Percentiles rank a stretch among this genome's conserved stretches.
phyloP scores from a whole-genome alignment of 1,140 invertebrate genomes.

The Agrypnia vestita region DNA sequence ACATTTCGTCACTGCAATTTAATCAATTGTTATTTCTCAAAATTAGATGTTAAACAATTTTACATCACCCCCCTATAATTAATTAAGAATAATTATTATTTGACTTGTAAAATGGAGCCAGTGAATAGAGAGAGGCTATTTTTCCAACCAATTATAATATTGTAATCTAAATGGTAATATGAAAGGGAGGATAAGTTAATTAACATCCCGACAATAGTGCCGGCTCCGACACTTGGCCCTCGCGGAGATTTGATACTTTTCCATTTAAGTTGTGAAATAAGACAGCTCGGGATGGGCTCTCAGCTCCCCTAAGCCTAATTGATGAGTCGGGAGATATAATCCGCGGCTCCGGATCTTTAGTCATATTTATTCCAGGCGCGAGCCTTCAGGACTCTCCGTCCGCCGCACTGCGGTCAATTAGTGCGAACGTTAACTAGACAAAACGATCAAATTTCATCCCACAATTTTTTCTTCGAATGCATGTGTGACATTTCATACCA shows the following conservation, averaged over 20 bases:
- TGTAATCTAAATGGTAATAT: constrained; percentile 22
- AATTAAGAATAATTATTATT: too few species aligned
- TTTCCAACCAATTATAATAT: constrained; percentile 17
- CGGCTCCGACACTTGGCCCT: neutral
- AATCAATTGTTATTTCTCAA: too few species aligned
- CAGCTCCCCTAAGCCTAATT: constrained; percentile 11
- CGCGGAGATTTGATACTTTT: constrained; percentile 6
- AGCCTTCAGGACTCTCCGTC: neutral
- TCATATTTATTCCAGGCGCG: constrained; percentile 9
- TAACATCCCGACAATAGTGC: constrained; percentile 7
- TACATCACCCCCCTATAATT: too few species aligned
- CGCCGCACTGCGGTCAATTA: too few species aligned
- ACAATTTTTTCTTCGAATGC: too few species aligned
- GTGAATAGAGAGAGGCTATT: neutral
- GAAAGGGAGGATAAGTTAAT: constrained; percentile 16
- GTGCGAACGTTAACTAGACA: too few species aligned
- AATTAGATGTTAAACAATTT: too few species aligned
- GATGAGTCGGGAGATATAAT: constrained; percentile 20
- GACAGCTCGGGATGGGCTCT: neutral
- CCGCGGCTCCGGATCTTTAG: neutral
- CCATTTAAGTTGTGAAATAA: neutral
- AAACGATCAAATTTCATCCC: too few species aligned
- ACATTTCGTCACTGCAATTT: too few species aligned
- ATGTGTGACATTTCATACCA: too few species aligned
- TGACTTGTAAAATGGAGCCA: neutral